Evolutionary conservation across 2,113 vertebrate species (phyloP).

Genomic region (Hydrolagus affinis): DNA sequence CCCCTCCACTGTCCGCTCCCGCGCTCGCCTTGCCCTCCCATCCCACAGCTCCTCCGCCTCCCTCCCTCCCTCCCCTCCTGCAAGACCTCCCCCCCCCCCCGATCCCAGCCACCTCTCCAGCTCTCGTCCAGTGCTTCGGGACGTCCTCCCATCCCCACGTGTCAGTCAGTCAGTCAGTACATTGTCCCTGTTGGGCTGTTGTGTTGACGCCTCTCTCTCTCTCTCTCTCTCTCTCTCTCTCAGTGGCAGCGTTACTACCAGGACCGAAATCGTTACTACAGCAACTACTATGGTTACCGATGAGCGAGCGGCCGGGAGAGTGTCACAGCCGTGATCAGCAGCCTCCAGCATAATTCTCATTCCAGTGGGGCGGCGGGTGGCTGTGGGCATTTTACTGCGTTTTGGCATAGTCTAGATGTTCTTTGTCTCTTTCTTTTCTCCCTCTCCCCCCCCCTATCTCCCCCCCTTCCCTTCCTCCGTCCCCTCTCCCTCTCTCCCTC

Average conservation of each 20-base stretch:
- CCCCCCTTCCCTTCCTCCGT: not conserved
- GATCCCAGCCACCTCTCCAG: not conserved
- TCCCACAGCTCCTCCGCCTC: too few relatives aligned
- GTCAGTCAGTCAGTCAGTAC: not conserved
- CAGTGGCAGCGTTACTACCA: constrained; percentile 65
- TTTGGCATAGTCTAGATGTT: constrained; percentile 24
- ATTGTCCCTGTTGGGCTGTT: not conserved
- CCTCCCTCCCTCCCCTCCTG: too few relatives aligned
- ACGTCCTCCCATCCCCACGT: not conserved
- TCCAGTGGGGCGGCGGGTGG: constrained; percentile 17
- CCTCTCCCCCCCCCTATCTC: constrained; percentile 13
- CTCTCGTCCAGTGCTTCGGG: not conserved
- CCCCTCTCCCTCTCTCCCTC: not conserved
- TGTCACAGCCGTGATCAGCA: constrained; percentile 1
- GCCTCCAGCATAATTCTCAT: constrained; percentile 25
- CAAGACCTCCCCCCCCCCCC: not conserved
- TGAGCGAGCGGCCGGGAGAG: constrained; percentile 45
- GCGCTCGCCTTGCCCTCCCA: too few relatives aligned
- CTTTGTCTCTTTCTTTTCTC: constrained; percentile 29
- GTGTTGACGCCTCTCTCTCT: not conserved
- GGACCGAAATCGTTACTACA: constrained; percentile 58
- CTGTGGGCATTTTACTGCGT: constrained; percentile 6
- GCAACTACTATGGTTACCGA: constrained; percentile 60
- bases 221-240: constrained; percentile 41
- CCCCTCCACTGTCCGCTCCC: too few relatives aligned